phyloP scores from a whole-genome alignment of 2,797 vertebrate genomes.

The Enteromius treurensis region DNA sequence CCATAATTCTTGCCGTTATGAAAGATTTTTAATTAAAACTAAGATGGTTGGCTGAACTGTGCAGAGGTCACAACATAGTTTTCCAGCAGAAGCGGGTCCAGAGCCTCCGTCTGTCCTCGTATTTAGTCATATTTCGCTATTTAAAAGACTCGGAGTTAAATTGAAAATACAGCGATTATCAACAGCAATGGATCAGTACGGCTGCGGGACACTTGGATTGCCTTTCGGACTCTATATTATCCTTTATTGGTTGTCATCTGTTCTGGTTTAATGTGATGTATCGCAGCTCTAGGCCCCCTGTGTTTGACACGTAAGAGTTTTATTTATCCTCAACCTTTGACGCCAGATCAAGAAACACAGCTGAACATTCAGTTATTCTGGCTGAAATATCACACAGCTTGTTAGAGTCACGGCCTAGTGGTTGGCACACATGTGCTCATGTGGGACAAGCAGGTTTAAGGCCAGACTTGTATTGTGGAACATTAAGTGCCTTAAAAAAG shows the following conservation, averaged over 20 bases:
- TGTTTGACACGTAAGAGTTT: conserved; percentile 75
- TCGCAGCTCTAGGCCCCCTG: conserved; percentile 69
- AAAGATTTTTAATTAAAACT: conserved; percentile 81
- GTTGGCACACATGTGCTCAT: conserved; percentile 9
- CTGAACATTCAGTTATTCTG: conserved; percentile 66
- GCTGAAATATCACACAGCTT: conserved; percentile 10
- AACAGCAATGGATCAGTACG: conserved; percentile 63
- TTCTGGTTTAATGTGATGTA: conserved; percentile 75
- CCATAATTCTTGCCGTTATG: conserved; percentile 73
- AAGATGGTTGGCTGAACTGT: conserved; percentile 71
- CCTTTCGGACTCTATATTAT: conserved; percentile 69
- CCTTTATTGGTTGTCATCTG: conserved; percentile 81
- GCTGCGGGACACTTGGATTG: conserved; percentile 46
- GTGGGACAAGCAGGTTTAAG: neutral
- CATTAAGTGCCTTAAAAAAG: neutral
- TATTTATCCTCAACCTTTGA: conserved; percentile 79
- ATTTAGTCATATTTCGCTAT: conserved; percentile 66
- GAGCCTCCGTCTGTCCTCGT: conserved; percentile 49
- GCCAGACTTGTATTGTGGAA: neutral
- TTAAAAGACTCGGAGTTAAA: conserved; percentile 69
- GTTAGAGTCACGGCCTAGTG: neutral
- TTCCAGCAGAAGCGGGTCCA: conserved; percentile 58
- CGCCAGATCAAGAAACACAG: conserved; percentile 73
- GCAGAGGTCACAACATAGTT: conserved; percentile 70
- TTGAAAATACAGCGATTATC: conserved; percentile 68